Percentiles rank a stretch among this genome's conserved stretches.
phyloP scores from a whole-genome alignment of 2,797 vertebrate species.

The Anguilla marmorata region DNA sequence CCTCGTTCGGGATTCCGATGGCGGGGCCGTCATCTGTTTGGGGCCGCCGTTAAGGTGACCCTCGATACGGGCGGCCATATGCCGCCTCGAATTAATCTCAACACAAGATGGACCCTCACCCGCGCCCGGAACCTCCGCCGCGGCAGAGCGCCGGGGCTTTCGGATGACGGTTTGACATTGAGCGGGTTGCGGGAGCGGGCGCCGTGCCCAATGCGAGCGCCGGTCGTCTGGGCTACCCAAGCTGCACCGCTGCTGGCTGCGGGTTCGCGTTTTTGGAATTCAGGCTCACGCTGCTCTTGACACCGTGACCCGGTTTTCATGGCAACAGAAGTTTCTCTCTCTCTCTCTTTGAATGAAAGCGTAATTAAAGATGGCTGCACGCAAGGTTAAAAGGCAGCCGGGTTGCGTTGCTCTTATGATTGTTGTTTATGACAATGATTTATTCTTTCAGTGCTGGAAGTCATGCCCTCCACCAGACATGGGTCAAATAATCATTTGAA shows the following conservation, averaged over 20 bases:
- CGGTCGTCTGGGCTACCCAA: background rate
- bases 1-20: background rate
- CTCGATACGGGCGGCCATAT: background rate
- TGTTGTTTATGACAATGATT: background rate
- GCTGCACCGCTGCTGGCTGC: no score
- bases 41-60: background rate
- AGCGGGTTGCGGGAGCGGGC: background rate
- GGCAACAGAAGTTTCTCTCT: background rate
- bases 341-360: background rate
- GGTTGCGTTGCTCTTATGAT: background rate
- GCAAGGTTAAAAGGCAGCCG: background rate
- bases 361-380: background rate
- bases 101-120: background rate
- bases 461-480: background rate
- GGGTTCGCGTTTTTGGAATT: background rate
- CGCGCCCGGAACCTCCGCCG: background rate
- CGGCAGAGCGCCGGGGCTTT: background rate
- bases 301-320: background rate
- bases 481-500: no score
- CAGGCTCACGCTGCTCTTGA: background rate
- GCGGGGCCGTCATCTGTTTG: background rate
- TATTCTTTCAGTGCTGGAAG: background rate
- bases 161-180: background rate
- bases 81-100: background rate
- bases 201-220: background rate